A percentile compares a stretch with the other conserved stretches of the same genome.
These are phyloP conservation scores for Tiliqua scincoides DNA, from an alignment of 2,113 vertebrate genomes.

Conservation along the genomic window DNA sequence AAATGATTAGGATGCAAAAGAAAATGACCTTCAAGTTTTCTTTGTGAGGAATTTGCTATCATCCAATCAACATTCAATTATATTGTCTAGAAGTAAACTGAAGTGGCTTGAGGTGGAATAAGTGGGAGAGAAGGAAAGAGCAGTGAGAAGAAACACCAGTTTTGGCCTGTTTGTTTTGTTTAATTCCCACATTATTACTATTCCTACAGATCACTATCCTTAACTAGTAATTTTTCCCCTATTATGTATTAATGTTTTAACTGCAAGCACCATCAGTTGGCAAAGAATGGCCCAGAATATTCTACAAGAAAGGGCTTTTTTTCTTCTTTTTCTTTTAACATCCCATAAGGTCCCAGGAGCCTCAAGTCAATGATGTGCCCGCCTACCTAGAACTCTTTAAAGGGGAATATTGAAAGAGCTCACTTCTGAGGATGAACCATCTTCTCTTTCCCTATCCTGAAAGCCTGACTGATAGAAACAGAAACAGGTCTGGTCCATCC, in stretches of 20 bases:
- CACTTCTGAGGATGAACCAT: neutral
- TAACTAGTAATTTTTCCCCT: slow-evolving; percentile 15
- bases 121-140: neutral
- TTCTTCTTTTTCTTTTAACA: no score
- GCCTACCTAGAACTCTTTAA: neutral
- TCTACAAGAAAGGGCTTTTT: neutral
- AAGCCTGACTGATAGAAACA: neutral
- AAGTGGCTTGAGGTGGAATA: neutral
- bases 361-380: neutral
- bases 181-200: neutral
- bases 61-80: slow-evolving; percentile 73
- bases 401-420: neutral
- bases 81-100: slow-evolving; percentile 60
- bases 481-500: no score
- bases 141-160: neutral
- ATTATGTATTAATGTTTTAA: slow-evolving; percentile 17
- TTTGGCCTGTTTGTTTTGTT: neutral
- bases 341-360: neutral
- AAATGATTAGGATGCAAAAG: slow-evolving; percentile 50
- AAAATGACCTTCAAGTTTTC: slow-evolving; percentile 67
- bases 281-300: neutral
- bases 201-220: neutral
- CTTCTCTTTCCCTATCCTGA: neutral
- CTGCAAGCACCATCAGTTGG: slow-evolving; percentile 33
- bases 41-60: slow-evolving; percentile 48